phyloP scores from a whole-genome alignment of 2,797 vertebrate species.

The Notoglanidium macrostoma region DNA sequence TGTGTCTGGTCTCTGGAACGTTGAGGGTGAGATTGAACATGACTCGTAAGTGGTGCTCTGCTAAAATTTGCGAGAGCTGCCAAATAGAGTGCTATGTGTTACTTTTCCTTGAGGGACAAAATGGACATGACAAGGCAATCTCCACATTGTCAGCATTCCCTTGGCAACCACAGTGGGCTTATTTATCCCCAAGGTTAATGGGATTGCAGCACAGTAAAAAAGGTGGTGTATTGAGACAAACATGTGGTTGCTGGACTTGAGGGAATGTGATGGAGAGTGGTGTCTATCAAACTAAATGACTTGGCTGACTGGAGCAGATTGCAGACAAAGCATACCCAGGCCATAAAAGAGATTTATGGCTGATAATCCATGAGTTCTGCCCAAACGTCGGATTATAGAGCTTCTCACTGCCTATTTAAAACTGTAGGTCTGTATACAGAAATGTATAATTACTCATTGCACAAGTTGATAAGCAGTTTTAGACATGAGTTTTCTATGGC shows the following conservation, averaged over 20 bases:
- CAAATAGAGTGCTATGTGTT: slow-evolving; percentile 68
- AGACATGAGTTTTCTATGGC: background rate
- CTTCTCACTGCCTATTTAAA: slow-evolving; percentile 16
- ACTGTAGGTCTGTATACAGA: background rate
- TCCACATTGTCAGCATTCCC: slow-evolving; percentile 77
- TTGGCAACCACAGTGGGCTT: slow-evolving; percentile 71
- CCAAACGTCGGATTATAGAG: slow-evolving; percentile 19
- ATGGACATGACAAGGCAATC: slow-evolving; percentile 82
- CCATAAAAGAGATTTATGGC: slow-evolving; percentile 38
- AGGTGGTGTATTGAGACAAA: slow-evolving; percentile 77
- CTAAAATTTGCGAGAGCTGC: slow-evolving; percentile 73
- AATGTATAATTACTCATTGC: background rate
- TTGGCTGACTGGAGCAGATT: slow-evolving; percentile 53
- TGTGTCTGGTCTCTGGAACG: slow-evolving; percentile 55
- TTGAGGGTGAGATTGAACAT: slow-evolving; percentile 70
- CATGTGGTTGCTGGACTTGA: slow-evolving; percentile 77
- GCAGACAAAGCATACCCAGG: slow-evolving; percentile 37
- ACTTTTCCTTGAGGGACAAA: slow-evolving; percentile 74
- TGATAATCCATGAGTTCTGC: slow-evolving; percentile 17
- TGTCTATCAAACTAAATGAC: slow-evolving; percentile 62
- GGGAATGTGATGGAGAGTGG: slow-evolving; percentile 63
- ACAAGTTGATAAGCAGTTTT: background rate
- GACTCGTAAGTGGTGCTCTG: slow-evolving; percentile 64
- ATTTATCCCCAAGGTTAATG: slow-evolving; percentile 82
- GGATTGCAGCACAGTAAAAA: slow-evolving; percentile 75